Percentiles rank a stretch among this genome's conserved stretches.
Evolutionary conservation across 2,888 invertebrate species (phyloP).

Genomic region (Xestoiulus laeticollis): DNA sequence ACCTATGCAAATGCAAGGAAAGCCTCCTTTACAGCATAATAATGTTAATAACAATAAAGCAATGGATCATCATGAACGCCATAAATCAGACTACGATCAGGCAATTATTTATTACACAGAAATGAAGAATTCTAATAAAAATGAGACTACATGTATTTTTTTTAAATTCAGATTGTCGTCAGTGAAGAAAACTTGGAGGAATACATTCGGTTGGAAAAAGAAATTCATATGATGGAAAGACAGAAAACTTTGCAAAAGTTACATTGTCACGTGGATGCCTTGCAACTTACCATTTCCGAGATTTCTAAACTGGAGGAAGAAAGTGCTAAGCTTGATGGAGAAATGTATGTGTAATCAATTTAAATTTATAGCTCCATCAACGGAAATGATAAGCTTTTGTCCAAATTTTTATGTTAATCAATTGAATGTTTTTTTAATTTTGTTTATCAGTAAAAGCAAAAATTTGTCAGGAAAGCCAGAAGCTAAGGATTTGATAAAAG

Average conservation of each 20-base stretch:
- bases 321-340: not conserved
- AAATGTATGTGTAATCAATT: constrained; percentile 6
- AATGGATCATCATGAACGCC: not conserved
- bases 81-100: not conserved
- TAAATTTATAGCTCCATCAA: not conserved
- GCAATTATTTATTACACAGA: not conserved
- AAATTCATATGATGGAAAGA: constrained; percentile 53
- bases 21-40: not conserved
- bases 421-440: not conserved
- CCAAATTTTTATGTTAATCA: not conserved
- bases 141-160: not conserved
- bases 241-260: constrained; percentile 54
- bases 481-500: constrained; percentile 49
- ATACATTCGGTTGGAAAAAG: constrained; percentile 53
- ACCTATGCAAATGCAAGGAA: constrained; percentile 18
- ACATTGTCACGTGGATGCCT: constrained; percentile 52
- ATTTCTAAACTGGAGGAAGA: constrained; percentile 59
- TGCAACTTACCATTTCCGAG: constrained; percentile 52
- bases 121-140: too few species aligned
- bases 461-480: constrained; percentile 32
- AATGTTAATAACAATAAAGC: not conserved
- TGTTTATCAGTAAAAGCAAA: constrained; percentile 42
- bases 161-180: constrained; percentile 43
- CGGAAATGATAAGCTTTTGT: not conserved
- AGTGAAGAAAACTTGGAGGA: constrained; percentile 54